Evolutionary conservation across 2,888 invertebrate species (phyloP).

Genomic region (Nymphalis c-album): DNA sequence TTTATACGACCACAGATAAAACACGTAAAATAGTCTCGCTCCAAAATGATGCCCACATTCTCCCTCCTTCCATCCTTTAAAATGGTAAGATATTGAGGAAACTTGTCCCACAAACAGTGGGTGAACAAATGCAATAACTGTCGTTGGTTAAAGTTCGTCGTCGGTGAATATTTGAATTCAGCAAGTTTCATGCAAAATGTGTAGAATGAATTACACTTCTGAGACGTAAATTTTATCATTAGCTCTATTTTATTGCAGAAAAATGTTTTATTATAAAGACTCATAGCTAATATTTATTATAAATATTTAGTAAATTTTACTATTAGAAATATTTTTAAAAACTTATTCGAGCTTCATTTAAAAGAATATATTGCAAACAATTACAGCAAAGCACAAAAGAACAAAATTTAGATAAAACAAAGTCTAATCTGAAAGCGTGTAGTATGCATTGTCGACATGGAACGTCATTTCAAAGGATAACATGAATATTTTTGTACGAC

Average conservation of each 20-base stretch:
- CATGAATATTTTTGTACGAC: slow-evolving; percentile 8
- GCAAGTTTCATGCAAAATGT: slow-evolving; percentile 1
- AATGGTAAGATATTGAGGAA: slow-evolving; percentile 22
- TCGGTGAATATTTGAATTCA: not conserved
- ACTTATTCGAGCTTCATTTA: too few species aligned
- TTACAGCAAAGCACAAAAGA: too few species aligned
- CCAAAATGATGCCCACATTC: not conserved
- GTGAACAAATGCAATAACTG: slow-evolving; percentile 18
- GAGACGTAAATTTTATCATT: not conserved
- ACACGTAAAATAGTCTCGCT: not conserved
- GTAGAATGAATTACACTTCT: not conserved
- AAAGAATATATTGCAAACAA: too few species aligned
- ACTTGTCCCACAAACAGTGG: slow-evolving; percentile 15
- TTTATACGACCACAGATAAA: not conserved
- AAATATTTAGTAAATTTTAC: too few species aligned
- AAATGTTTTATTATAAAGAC: too few species aligned
- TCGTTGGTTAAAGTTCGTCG: slow-evolving; percentile 8
- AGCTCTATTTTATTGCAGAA: too few species aligned
- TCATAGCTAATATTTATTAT: too few species aligned
- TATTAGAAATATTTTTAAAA: too few species aligned
- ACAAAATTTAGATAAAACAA: too few species aligned
- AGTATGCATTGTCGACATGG: not conserved
- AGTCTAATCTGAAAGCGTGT: not conserved
- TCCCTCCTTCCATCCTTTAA: not conserved
- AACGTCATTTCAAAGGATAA: slow-evolving; percentile 13